Base-by-base conservation (phyloP, 2,888 invertebrate genomes). In the Eupithecia vulgata region DNA sequence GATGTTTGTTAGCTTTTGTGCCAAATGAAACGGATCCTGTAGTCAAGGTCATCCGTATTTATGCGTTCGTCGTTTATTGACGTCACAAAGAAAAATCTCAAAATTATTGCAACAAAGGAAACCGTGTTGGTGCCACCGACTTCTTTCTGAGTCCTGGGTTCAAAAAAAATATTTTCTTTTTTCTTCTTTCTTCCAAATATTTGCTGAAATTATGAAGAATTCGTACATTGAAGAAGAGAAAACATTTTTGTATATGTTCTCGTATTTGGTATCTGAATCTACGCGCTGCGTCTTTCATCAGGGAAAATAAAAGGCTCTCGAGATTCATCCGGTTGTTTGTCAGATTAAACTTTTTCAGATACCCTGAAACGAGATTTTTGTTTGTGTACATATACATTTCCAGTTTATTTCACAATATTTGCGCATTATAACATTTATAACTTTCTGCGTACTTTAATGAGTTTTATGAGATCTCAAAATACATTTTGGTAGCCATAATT, bases 331-430 rank as follows among this genome's bases (percentile, higher is more conserved):
- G 64, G 52, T 48, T 57, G 65, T 68, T 68, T 45, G 72, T 65
- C 61, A 61, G 68, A 42, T 61, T 40, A 65, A 40, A 64, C 37
- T 65, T 65, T 40, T 37, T 34, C 34, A 61, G 61, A 40, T 71
- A 73, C 42, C 21, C 69, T 71, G 67, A 68, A 67, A 65, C 52
- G 35, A 72, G 72, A 73, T 82, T 81, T 83, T 84, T 86, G 80
- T 85, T 84, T 83, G 82, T 75, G 68, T 61, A 61, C 15, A 74
- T 78, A 80, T 78, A 8, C 70, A 76, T 76, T 77, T 74, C 68
- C 76, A 42, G 52, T 66, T 74, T 52, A 62, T 67, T 68, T 68
- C 65, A 66, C 72, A 75, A 68, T 45, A 65, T 75, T 70, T 71
- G 25, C 69, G 65, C n/a, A 57, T 34, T n/a, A 68, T 61, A n/a